Percentiles rank a stretch among this genome's conserved stretches.
phyloP scores from a whole-genome alignment of 2,888 invertebrate genomes.

The Rosalia funebris region DNA sequence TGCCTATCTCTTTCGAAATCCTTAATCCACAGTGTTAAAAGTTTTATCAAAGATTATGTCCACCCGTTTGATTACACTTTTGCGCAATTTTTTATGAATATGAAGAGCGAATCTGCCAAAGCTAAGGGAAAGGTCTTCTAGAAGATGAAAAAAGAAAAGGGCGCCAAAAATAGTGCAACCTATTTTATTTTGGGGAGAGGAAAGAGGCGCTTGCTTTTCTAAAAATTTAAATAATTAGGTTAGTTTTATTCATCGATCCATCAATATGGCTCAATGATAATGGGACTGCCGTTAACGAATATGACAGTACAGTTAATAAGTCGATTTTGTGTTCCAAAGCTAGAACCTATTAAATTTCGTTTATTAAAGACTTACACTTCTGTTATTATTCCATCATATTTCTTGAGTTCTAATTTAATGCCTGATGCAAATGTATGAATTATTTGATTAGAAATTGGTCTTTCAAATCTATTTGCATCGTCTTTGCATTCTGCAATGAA shows the following conservation, averaged over 20 bases:
- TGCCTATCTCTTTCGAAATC: too few relatives aligned
- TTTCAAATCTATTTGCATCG: not conserved
- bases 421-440: not conserved
- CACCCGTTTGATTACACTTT: too few relatives aligned
- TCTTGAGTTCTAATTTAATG: not conserved
- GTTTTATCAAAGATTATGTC: too few relatives aligned
- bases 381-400: not conserved
- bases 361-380: slow-evolving; percentile 23
- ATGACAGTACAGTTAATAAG: slow-evolving; percentile 20
- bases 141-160: slow-evolving; percentile 26
- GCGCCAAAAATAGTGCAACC: slow-evolving; percentile 31
- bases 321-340: slow-evolving; percentile 30
- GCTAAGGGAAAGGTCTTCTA: slow-evolving; percentile 11
- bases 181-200: slow-evolving; percentile 17
- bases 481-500: not conserved
- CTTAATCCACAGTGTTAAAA: too few relatives aligned
- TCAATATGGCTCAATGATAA: slow-evolving; percentile 30
- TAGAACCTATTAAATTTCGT: slow-evolving; percentile 25
- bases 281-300: slow-evolving; percentile 28
- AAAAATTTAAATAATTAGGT: slow-evolving; percentile 30
- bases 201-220: slow-evolving; percentile 14
- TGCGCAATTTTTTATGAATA: slow-evolving; percentile 24
- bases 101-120: slow-evolving; percentile 26
- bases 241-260: slow-evolving; percentile 33
- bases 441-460: not conserved